A percentile compares a stretch with the other conserved stretches of the same genome.
Conservation (phyloP, 2,113 vertebrate genomes). For the Grammomys surdaster region DNA sequence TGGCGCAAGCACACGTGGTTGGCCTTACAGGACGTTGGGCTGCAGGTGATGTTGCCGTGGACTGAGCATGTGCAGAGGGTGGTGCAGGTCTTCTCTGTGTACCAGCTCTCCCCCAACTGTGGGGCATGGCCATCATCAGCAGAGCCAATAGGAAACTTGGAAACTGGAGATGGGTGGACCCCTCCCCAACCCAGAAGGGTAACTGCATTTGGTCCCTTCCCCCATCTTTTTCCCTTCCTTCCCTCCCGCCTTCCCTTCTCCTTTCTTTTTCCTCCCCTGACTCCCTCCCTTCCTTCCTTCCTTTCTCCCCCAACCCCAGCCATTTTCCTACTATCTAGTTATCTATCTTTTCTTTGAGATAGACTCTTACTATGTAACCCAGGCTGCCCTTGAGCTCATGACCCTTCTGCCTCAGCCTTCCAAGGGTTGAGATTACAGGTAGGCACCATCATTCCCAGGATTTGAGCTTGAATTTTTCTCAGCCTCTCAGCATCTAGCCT, state of each 20-base stretch:
- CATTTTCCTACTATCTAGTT: not conserved
- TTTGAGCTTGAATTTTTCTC: not conserved
- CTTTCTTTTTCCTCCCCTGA: too few species aligned
- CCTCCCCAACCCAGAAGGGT: not conserved
- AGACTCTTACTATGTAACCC: not conserved
- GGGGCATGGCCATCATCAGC: not conserved
- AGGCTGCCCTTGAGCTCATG: not conserved
- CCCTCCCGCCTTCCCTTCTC: too few species aligned
- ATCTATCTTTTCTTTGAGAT: not conserved
- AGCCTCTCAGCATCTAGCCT: too few species aligned
- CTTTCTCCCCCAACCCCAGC: not conserved
- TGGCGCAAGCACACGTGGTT: slow-evolving; percentile 87
- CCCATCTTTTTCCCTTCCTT: not conserved
- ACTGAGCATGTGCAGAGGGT: slow-evolving; percentile 87
- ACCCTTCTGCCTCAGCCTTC: not conserved
- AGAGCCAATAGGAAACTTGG: not conserved
- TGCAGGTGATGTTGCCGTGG: slow-evolving; percentile 86
- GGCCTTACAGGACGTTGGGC: slow-evolving; percentile 86
- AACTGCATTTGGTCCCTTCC: not conserved
- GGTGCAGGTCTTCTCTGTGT: slow-evolving; percentile 87
- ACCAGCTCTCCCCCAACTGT: slow-evolving; percentile 90
- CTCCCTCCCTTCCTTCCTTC: not conserved
- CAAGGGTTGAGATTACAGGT: not conserved
- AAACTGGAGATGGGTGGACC: not conserved
- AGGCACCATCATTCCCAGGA: not conserved